Base-by-base conservation (phyloP, 2,888 invertebrate genomes). In the Pasiphila rectangulata region DNA sequence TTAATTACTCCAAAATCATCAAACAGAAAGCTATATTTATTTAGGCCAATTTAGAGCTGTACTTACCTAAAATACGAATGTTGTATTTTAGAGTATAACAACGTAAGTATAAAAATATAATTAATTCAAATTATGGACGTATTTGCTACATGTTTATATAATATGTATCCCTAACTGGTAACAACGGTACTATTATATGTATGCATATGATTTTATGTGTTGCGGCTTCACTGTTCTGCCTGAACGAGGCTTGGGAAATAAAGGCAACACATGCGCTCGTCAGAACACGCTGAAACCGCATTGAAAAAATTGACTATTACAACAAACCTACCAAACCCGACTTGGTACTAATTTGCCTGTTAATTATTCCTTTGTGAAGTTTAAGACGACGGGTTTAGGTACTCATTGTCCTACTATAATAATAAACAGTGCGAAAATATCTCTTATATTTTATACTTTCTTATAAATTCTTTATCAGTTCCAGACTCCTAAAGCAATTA, bases 401-500 rank as follows among this genome's bases (percentile, higher is more conserved):
- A 56, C 46, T 48, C 40, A 46, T 49, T 44, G 40, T 53, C 54
- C 56, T 49, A 56, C 56, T 79, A 76, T 67, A 73, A 74, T 76
- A 67, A 73, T 72, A 72, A 85, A 88, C 83, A 84, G 87, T 88
- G 88, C 84, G 86, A 88, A 87, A 88, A 87, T 88, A 88, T 84
- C 71, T 85, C 78, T 85, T 83, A 85, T 62, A 73, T 77, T 63
- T 79, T 76, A 77, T 77, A 77, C 63, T 77, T 79, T 83, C 45
- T 83, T 82, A 83, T 86, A 87, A 87, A 87, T 86, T 87, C 86
- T 76, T 82, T 83, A 40, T 79, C 72, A 82, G 79, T 78, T 84
- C 86, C 87, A 72, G 87, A 86, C 87, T 88, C 87, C 80, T 83
- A 87, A 87, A 88, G 87, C 84, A 87, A 86, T 85, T 79, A 78